Base-by-base conservation (phyloP, 2,113 vertebrate genomes). In the Aspidoscelis tigris region DNA sequence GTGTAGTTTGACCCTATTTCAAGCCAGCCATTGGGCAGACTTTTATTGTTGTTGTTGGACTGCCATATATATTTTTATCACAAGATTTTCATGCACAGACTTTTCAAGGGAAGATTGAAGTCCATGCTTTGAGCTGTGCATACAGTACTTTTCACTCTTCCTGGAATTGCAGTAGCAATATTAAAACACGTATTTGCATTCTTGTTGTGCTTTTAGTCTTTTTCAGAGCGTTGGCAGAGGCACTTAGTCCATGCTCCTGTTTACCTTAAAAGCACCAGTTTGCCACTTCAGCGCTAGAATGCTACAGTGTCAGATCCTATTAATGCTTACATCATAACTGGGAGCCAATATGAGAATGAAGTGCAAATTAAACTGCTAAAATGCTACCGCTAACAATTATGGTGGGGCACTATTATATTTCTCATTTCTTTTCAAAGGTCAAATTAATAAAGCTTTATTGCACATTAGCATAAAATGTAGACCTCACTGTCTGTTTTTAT, bases 381-480 rank as follows among this genome's bases (percentile, higher is more conserved):
- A 91, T 88, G 88, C 94, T 97, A 95, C 93, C 95, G 93, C 94
- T 94, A 95, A 95, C 92, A 95, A 95, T 97, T 95, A 95, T 81
- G 92, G 92, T 87, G 86, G 94, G 92, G 84, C 79, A 91, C 88
- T 94, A 93, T 94, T 94, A 95, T 93, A 95, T 93, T 93, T 93
- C 95, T 96, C 90, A 93, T 94, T 95, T 93, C 95, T 95, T 95
- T 96, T 93, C 50, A 86, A 92, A 95, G 97, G 96, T 97, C 96
- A 96, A 90, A 95, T 94, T 96, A 94, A 97, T 96, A 97, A 97
- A 96, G 92, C 95, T 95, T 87, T 39, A 84, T 94, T 93, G 90
- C 92, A 92, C 91, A 96, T 97, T 97, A 96, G 93, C 95, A 97
- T 97, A 96, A 96, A 96, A 95, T 94, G 94, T 95, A 93, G 94